A percentile compares a stretch with the other conserved stretches of the same genome.
Evolutionary conservation across 2,888 invertebrate species (phyloP).

Genomic region (Steinernema carpocapsae): DNA sequence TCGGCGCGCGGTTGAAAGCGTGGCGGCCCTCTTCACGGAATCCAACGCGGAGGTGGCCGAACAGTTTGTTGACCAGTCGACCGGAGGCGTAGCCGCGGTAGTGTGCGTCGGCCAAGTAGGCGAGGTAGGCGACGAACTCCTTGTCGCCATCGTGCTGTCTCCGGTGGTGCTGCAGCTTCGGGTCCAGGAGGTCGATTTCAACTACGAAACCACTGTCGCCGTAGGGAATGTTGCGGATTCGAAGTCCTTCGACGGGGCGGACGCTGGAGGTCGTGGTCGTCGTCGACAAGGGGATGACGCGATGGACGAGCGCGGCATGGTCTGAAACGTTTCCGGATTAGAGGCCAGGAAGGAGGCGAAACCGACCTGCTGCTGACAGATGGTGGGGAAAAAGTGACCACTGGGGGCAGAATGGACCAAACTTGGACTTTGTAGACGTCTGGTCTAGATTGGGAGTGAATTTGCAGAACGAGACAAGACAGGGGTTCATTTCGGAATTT

Average conservation of each 20-base stretch:
- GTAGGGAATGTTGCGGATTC: slow-evolving; percentile 8
- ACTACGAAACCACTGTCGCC: slow-evolving; percentile 18
- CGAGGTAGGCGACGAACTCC: not conserved
- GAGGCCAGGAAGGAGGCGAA: not conserved
- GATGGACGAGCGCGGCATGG: slow-evolving; percentile 24
- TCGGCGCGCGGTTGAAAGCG: slow-evolving; percentile 2
- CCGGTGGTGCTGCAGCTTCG: not conserved
- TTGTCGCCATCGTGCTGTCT: not conserved
- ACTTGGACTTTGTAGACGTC: slow-evolving; percentile 9
- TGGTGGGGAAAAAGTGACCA: slow-evolving; percentile 6
- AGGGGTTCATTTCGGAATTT: too few relatives aligned
- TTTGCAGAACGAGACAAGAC: not conserved
- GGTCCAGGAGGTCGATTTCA: not conserved
- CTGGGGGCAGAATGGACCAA: not conserved
- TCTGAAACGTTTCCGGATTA: not conserved
- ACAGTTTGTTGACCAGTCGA: slow-evolving; percentile 7
- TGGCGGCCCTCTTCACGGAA: slow-evolving; percentile 17
- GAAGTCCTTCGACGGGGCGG: slow-evolving; percentile 9
- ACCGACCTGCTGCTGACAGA: slow-evolving; percentile 17
- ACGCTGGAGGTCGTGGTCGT: not conserved
- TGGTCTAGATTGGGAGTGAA: not conserved
- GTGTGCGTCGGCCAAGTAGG: slow-evolving; percentile 26
- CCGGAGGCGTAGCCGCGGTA: slow-evolving; percentile 20
- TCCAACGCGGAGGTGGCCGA: slow-evolving; percentile 15
- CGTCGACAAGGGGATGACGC: not conserved